Base-by-base conservation (phyloP, 2,888 invertebrate species). In the Autographa pulchrina region DNA sequence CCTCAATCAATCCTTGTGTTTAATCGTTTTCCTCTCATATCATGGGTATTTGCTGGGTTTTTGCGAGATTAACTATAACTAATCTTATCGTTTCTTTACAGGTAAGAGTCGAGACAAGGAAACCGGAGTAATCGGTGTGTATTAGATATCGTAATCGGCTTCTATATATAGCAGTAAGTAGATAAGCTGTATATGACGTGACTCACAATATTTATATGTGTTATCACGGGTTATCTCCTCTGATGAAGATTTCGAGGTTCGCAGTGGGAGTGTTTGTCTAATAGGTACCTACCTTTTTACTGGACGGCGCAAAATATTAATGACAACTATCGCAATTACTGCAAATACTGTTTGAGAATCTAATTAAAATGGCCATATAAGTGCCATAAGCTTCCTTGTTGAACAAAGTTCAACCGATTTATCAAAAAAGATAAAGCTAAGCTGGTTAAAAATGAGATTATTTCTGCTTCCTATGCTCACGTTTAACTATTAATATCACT, bases 31-130 rank as follows among this genome's bases (percentile, higher is more conserved):
- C 18, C 7, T 38, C 32, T 8, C 9, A 16, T 20, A 20, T 35
- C 35, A 9, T 35, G 18, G 25, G 35, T 16, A 2, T 18, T 35
- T 52, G 13, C 8, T n/a, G 35, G 48, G 7, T 31, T 35, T 48
- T 48, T 13, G 31, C 16, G 25, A 16, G 20, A 11, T 48, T 48
- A 18, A 54, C 14, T 58, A 25, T 61, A 66, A 56, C 1, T 25
- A 20, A 66, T 61, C 18, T 61, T 18, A 66, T 75, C 60, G 66
- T 58, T 66, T 5, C 68, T 64, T 62, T 77, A 5, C 68, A 78
- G 79, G 78, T 78, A 78, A 79, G 79, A n/a, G 32, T 52, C 66
- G 65, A 62, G 62, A n/a, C 25, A 14, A 59, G 20, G 48, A 56
- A 31, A 43, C n/a, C 65, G 48, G 32, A 48, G 35, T 20, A 11